Evolutionary conservation across 2,888 invertebrate species (phyloP).

Genomic region (Crossocerus cetratus): DNA sequence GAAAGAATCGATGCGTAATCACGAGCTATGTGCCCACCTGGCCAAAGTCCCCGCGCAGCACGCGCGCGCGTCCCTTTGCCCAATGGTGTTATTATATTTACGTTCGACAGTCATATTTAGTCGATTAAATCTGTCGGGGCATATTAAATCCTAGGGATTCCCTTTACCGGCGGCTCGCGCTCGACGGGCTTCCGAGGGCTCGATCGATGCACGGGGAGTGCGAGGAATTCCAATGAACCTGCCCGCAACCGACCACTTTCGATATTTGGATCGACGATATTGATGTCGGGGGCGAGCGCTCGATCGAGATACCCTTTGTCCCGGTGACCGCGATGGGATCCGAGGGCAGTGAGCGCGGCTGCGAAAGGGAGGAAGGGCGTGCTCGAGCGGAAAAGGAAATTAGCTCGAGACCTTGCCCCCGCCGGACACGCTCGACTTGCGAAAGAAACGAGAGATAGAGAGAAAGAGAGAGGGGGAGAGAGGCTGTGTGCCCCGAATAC

Average conservation of each 20-base stretch:
- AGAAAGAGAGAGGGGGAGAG: neutral
- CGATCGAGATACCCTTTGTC: neutral
- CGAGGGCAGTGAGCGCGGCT: neutral
- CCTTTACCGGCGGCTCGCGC: neutral
- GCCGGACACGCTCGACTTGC: no score
- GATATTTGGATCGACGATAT: neutral
- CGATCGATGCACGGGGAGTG: no score
- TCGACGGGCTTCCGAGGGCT: no score
- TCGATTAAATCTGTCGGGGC: neutral
- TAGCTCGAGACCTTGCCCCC: slow-evolving; percentile 1
- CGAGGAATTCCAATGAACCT: no score
- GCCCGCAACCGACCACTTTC: no score
- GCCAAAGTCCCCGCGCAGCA: slow-evolving; percentile 17
- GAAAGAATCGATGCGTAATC: slow-evolving; percentile 53
- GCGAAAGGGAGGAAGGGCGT: neutral
- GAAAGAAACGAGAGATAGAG: no score
- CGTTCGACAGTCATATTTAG: neutral
- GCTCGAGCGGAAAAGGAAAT: neutral
- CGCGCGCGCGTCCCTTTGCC: no score
- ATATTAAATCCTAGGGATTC: neutral
- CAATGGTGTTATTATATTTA: neutral
- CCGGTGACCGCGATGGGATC: neutral
- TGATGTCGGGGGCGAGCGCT: neutral
- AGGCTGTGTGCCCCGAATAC: slow-evolving; percentile 26
- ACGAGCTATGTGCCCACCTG: slow-evolving; percentile 11